A percentile compares a stretch with the other conserved stretches of the same genome.
Evolutionary conservation across 2,888 invertebrate species (phyloP).

Genomic region (Athalia rosae): DNA sequence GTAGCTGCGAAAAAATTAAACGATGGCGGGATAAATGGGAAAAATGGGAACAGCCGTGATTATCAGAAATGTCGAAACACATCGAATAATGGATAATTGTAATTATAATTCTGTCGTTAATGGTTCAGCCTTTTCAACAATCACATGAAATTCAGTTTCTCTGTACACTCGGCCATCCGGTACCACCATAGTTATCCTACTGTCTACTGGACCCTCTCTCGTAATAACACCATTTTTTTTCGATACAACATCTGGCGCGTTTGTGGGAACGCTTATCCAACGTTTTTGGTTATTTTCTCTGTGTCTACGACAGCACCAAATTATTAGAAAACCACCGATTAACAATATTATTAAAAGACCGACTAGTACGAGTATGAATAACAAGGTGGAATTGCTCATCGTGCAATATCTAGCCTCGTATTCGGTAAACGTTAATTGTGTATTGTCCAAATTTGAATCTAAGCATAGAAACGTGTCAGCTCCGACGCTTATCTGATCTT

Average conservation of each 20-base stretch:
- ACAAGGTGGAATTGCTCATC: slow-evolving; percentile 63
- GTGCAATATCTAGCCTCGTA: slow-evolving; percentile 65
- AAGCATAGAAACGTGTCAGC: slow-evolving; percentile 66
- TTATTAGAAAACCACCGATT: slow-evolving; percentile 55
- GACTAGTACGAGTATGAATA: slow-evolving; percentile 60
- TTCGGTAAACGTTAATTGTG: slow-evolving; percentile 58
- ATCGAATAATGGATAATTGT: slow-evolving; percentile 39
- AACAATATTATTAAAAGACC: slow-evolving; percentile 56
- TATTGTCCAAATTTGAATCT: slow-evolving; percentile 56
- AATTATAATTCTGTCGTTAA: slow-evolving; percentile 85
- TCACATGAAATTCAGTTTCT: slow-evolving; percentile 90
- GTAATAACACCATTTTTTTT: slow-evolving; percentile 77
- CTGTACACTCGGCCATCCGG: slow-evolving; percentile 89
- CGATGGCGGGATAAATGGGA: no score
- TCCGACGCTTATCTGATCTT: slow-evolving; percentile 62
- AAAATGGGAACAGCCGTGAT: background rate
- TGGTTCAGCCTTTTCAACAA: slow-evolving; percentile 89
- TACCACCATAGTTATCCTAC: slow-evolving; percentile 78
- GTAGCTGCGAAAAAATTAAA: no score
- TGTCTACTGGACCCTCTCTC: slow-evolving; percentile 65
- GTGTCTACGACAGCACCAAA: slow-evolving; percentile 69
- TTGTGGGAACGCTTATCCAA: slow-evolving; percentile 71
- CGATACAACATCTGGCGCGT: slow-evolving; percentile 67
- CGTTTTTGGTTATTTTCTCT: slow-evolving; percentile 69
- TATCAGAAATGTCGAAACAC: slow-evolving; percentile 6